Evolutionary conservation across 2,797 vertebrate species (phyloP), one percentile per base, ranked within the genome.

Genomic region (Netta rufina): DNA sequence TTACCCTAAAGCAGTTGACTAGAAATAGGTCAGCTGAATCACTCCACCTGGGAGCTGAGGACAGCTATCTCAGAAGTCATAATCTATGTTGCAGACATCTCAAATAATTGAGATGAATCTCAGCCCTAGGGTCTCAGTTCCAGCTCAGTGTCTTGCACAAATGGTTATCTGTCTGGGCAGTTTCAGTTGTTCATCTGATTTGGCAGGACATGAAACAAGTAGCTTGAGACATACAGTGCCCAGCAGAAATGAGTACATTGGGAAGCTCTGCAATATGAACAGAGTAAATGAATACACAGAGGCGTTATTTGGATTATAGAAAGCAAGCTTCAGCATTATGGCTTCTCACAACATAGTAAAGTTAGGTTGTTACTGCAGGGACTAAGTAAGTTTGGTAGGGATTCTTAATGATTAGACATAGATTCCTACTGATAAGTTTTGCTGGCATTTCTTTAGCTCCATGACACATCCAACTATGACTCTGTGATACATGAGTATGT

Each of bases 11-110:
- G 84, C 89, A 94, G 60, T 56, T 87, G 60, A 85, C 96, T 95
- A 95, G 89, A 96, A 96, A 96, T 93, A 95, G 84, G 95, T 91
- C 80, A 84, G 70, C 43, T 92, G 92, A 96, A 80, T 95, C 89
- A 96, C 19, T 56, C 27, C 45, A 74, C 64, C 75, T 80, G 82
- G 65, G 39, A 87, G 75, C 15, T 85, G 72, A 60, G 78, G 53
- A 87, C 78, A 87, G 39, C 53, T 91, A 39, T 93, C 87, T 87
- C 89, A 91, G 81, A 85, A 92, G 43, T 87, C 73, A 77, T 74
- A 92, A 92, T 89, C 87, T 80, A 0, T 49, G 17, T 17, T 80
- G 53, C 87, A 95, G 92, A 96, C 89, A 94, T 92, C 91, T 89
- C 57, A 87, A 92, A 91, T 92, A 87, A 89, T 53, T 33, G 17